Conservation (phyloP, 2,888 invertebrate species). For the Venusia cambrica region DNA sequence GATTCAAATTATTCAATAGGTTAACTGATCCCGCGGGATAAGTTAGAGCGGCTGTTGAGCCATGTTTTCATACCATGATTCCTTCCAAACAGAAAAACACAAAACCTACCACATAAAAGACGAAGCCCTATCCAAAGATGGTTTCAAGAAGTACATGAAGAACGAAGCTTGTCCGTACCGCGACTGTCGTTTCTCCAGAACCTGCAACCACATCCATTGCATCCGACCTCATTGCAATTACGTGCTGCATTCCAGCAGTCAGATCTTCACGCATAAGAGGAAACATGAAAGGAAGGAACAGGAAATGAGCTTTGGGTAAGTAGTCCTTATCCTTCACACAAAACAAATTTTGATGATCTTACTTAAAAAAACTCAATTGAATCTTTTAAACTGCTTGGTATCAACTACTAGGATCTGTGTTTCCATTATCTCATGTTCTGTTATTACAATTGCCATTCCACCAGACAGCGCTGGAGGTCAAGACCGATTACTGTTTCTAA, state of each 20-base stretch:
- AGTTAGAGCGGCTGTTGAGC: too few species aligned
- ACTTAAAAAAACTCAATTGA: neutral
- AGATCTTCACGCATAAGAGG: constrained; percentile 97
- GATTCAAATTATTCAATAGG: too few species aligned
- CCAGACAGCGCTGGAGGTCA: too few species aligned
- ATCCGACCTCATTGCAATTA: constrained; percentile 97
- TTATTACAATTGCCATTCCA: too few species aligned
- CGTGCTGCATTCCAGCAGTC: constrained; percentile 97
- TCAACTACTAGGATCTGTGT: too few species aligned
- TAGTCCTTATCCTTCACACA: constrained; percentile 31
- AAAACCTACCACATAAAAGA: constrained; percentile 99
- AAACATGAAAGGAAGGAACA: constrained; percentile 97
- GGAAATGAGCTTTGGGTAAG: constrained; percentile 92
- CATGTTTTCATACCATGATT: too few species aligned
- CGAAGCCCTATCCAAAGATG: constrained; percentile 96
- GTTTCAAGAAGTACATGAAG: constrained; percentile 99
- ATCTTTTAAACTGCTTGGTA: too few species aligned
- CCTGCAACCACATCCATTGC: constrained; percentile 99
- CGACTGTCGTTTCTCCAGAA: constrained; percentile 95
- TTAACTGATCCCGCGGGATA: too few species aligned
- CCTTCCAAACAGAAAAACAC: constrained; percentile 91
- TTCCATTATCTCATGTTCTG: too few species aligned
- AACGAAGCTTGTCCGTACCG: constrained; percentile 96
- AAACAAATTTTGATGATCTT: neutral
- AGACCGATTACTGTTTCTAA: too few species aligned